Evolutionary conservation across 2,113 vertebrate genomes (phyloP), one percentile per base, ranked within the genome.

Genomic region (Campylorhamphus procurvoides): DNA sequence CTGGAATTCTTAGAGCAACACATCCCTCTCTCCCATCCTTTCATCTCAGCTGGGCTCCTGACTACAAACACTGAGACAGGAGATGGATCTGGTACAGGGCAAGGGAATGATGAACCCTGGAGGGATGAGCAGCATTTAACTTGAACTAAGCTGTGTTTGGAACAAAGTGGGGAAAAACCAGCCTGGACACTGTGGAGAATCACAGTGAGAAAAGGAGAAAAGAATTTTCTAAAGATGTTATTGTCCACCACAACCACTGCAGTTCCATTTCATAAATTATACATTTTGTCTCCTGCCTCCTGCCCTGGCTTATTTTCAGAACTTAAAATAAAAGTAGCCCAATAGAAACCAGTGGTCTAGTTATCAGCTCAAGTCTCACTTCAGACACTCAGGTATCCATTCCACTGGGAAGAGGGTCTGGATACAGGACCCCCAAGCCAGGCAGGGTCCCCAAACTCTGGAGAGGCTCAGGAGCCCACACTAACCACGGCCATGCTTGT

Each of bases 271-370:
- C 31, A 46, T 39, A 85, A 62, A 94, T 49, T 3, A 76, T 1
- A 44, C 14, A 33, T 80, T 69, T 59, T 80, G 58, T 46, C 69
- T 58, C 76, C 72, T 86, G 71, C 40, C 12, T 11, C 6, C 25
- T 18, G 9, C 15, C 69, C 47, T 14, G 9, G 3, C 13, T 55
- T 59, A n/a, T 76, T 92, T 53, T 55, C 40, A 49, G 44, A 75
- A 59, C 7, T 14, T 22, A 29, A 71, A 84, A 72, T 0, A 33
- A 15, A 79, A 69, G 67, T 18, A 28, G 18, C 47, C 46, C 39
- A 68, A 42, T 3, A 58, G 39, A 50, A 78, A 63, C 0, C 0
- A 0, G 17, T 4, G 53, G 22, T 46, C 17, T 6, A 12, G 42
- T 14, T n/a, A 49, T 9, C 77, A 93, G 69, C 59, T 39, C 15